Evolutionary conservation across 2,888 invertebrate species (phyloP).

Genomic region (Drosophila flavopinicola): DNA sequence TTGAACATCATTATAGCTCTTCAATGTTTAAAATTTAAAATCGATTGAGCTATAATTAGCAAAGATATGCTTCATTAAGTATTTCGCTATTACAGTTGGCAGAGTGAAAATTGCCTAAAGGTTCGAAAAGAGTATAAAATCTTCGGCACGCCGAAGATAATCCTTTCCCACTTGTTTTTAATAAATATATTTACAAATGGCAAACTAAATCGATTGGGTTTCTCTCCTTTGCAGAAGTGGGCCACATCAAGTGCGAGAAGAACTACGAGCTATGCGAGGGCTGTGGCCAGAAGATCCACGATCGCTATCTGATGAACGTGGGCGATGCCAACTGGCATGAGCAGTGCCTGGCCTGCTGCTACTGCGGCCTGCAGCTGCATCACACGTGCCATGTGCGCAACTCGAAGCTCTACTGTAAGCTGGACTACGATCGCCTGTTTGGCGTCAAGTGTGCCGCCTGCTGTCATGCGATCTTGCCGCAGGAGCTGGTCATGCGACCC

Average conservation of each 20-base stretch:
- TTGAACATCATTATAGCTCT: too few species aligned
- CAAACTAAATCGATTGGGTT: slow-evolving; percentile 38
- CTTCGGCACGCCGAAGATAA: too few species aligned
- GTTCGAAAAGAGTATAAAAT: too few species aligned
- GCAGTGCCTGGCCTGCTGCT: slow-evolving; percentile 97
- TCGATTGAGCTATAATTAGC: too few species aligned
- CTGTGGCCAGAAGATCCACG: slow-evolving; percentile 97
- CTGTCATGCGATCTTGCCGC: slow-evolving; percentile 93
- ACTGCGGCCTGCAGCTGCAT: slow-evolving; percentile 94
- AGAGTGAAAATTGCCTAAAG: too few species aligned
- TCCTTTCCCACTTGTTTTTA: too few species aligned
- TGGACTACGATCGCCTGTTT: slow-evolving; percentile 97
- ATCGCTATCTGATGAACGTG: slow-evolving; percentile 97
- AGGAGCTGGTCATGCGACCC: slow-evolving; percentile 98
- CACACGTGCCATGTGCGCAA: slow-evolving; percentile 98
- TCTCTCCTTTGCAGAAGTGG: slow-evolving; percentile 81
- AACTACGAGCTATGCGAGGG: slow-evolving; percentile 96
- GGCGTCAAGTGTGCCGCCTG: slow-evolving; percentile 97
- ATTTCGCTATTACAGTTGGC: too few species aligned
- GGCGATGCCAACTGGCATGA: slow-evolving; percentile 98
- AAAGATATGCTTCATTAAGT: too few species aligned
- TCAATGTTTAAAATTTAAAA: too few species aligned
- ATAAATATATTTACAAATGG: too few species aligned
- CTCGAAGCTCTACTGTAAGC: slow-evolving; percentile 97
- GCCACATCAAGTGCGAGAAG: slow-evolving; percentile 90